Evolutionary conservation across 2,888 invertebrate species (phyloP).

Genomic region (Enoplolaimus lenunculus): DNA sequence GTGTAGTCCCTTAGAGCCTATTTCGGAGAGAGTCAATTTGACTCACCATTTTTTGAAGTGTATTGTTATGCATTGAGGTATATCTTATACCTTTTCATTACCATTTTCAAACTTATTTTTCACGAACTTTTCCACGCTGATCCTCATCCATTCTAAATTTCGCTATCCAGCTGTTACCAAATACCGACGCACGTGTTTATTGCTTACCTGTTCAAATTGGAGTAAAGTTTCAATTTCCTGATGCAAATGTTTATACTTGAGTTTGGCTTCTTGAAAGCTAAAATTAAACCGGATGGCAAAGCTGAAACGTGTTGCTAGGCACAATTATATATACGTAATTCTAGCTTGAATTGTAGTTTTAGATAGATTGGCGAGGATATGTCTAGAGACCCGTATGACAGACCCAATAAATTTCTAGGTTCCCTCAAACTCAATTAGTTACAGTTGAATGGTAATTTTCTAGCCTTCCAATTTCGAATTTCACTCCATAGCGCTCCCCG

Average conservation of each 20-base stretch:
- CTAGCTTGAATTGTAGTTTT: not conserved
- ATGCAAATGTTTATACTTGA: not conserved
- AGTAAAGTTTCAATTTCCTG: not conserved
- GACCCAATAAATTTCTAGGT: no score
- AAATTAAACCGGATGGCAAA: not conserved
- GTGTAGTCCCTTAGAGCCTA: no score
- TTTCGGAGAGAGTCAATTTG: no score
- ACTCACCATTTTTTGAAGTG: no score
- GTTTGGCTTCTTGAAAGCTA: not conserved
- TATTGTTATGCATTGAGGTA: no score
- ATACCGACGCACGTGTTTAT: not conserved
- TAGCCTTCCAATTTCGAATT: no score
- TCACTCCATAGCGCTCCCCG: no score
- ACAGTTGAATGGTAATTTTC: no score
- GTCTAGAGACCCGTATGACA: not conserved
- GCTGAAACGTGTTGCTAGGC: not conserved
- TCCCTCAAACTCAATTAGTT: no score
- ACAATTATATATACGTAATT: not conserved
- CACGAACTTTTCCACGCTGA: not conserved
- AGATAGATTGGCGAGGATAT: not conserved
- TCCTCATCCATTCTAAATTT: not conserved
- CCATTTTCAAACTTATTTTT: no score
- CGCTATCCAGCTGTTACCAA: no score
- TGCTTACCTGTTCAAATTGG: not conserved
- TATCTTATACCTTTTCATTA: no score